These are phyloP conservation scores for Crotalus tigris DNA, from an alignment of 2,113 vertebrate species.

Conservation along the genomic window DNA sequence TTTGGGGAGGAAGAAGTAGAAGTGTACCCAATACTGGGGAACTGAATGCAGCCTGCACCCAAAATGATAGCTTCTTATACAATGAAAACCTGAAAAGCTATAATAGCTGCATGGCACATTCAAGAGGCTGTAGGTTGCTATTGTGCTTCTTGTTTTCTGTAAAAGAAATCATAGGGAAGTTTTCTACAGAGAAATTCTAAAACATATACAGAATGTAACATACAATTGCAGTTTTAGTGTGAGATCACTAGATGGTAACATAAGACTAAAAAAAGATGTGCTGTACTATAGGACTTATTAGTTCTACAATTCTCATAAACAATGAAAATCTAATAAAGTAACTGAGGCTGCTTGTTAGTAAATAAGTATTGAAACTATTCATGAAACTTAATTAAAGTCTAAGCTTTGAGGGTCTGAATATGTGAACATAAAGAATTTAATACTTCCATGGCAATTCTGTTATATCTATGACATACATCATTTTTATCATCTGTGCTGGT, in stretches of 20 bases:
- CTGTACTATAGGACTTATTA: rapidly evolving
- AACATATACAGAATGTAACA: rapidly evolving
- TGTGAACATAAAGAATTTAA: background rate
- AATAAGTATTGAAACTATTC: background rate
- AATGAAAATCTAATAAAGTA: background rate
- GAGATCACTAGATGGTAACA: conserved; percentile 46
- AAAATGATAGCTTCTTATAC: background rate
- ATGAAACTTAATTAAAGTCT: background rate
- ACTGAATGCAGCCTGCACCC: background rate
- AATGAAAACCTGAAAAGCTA: background rate
- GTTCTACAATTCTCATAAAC: background rate
- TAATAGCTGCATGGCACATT: background rate
- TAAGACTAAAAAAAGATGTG: conserved; percentile 8
- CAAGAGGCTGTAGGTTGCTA: background rate
- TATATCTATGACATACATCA: background rate
- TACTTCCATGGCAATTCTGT: background rate
- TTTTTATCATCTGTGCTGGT: background rate
- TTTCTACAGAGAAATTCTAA: background rate
- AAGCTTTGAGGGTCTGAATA: background rate
- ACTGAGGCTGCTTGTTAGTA: background rate
- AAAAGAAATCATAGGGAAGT: background rate
- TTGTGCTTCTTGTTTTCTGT: background rate
- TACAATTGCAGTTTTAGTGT: background rate
- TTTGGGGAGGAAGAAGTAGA: background rate
- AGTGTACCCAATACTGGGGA: background rate